Evolutionary conservation across 2,888 invertebrate genomes (phyloP).

Genomic region (Chrysina gloriosa): DNA sequence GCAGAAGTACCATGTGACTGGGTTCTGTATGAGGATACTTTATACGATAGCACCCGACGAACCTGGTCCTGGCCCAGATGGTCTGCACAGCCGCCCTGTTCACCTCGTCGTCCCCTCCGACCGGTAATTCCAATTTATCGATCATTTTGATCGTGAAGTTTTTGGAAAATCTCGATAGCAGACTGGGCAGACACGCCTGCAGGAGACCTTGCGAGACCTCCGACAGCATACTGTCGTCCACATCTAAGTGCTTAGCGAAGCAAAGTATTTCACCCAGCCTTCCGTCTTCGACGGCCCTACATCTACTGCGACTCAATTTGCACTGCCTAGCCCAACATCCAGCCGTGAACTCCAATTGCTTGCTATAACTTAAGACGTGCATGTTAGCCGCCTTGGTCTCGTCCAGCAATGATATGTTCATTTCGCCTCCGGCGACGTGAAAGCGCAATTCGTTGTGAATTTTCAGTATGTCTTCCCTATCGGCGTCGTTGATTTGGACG

Average conservation of each 20-base stretch:
- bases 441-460: background rate
- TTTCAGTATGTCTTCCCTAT: background rate
- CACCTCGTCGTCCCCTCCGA: background rate
- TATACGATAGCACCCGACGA: slow-evolving; percentile 1
- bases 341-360: background rate
- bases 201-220: background rate
- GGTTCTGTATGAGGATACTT: background rate
- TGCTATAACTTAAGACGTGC: slow-evolving; percentile 29
- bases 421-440: background rate
- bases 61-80: slow-evolving; percentile 9
- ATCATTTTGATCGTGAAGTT: background rate
- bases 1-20: background rate
- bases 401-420: too few relatives aligned
- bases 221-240: background rate
- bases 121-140: background rate
- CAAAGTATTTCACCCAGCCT: background rate
- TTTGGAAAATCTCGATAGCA: background rate
- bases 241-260: background rate
- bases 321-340: slow-evolving; percentile 22
- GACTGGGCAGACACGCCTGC: background rate
- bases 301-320: background rate
- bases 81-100: background rate
- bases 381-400: background rate
- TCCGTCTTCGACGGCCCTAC: background rate
- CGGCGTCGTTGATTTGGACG: background rate